Conservation (phyloP, 2,113 vertebrate genomes). For the Lepisosteus oculatus region DNA sequence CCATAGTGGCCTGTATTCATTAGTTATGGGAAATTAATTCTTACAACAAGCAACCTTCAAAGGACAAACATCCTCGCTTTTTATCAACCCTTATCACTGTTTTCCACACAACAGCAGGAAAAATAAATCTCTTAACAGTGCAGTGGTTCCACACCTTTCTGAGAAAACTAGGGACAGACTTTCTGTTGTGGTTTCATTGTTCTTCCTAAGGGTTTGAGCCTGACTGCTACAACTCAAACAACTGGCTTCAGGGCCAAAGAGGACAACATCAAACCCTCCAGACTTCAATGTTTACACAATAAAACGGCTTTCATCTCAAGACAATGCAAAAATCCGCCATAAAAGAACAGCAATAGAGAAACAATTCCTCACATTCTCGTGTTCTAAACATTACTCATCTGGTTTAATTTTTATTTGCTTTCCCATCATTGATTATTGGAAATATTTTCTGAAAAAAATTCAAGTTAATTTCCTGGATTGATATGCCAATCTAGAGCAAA, state of each 20-base stretch:
- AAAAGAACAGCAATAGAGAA: background rate
- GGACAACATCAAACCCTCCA: constrained; percentile 11
- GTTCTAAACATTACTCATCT: no score
- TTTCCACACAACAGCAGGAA: constrained; percentile 17
- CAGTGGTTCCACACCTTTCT: background rate
- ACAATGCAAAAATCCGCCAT: constrained; percentile 4
- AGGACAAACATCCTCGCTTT: constrained; percentile 24
- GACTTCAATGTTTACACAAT: constrained; percentile 1
- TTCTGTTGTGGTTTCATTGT: constrained; percentile 13
- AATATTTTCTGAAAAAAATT: no score
- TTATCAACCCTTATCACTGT: constrained; percentile 23
- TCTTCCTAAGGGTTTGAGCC: background rate
- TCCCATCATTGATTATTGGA: no score
- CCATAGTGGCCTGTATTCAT: background rate
- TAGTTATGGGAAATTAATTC: constrained; percentile 21
- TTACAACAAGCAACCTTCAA: constrained; percentile 25
- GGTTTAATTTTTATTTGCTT: no score
- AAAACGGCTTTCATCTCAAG: constrained; percentile 11
- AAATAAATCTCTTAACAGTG: constrained; percentile 22
- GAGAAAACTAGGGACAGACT: background rate
- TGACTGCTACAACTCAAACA: background rate
- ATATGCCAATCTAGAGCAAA: no score
- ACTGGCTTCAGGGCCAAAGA: background rate
- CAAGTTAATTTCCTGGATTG: no score
- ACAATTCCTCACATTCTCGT: no score